phyloP scores from a whole-genome alignment of 2,797 vertebrate species.

The Argya squamiceps region DNA sequence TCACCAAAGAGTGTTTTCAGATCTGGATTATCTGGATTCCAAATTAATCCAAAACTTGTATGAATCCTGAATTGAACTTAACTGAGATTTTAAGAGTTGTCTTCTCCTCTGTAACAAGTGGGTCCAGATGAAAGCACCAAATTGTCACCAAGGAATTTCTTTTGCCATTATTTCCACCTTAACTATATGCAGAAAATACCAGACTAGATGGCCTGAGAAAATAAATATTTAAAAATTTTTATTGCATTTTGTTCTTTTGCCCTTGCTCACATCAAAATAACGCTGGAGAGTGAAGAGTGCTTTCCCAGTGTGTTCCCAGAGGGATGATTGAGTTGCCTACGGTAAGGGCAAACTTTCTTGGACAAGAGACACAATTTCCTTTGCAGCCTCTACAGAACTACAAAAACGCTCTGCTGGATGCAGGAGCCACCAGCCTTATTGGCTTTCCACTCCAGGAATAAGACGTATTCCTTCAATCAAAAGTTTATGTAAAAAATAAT shows the following conservation, averaged over 20 bases:
- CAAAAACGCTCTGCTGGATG: conserved; percentile 10
- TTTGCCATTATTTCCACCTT: background rate
- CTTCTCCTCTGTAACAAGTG: background rate
- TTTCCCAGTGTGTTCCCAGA: background rate
- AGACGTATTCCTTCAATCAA: conserved; percentile 2
- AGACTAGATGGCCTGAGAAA: background rate
- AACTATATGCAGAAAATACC: background rate
- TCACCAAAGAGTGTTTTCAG: background rate
- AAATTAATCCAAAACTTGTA: background rate
- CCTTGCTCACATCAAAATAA: background rate
- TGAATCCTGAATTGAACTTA: background rate
- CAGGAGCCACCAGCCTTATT: conserved; percentile 14
- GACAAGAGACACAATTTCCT: conserved; percentile 49
- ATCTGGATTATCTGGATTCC: background rate
- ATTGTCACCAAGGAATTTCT: background rate
- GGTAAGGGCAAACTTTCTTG: conserved; percentile 28
- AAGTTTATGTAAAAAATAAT: conserved; percentile 27
- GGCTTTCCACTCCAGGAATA: background rate
- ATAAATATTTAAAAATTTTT: accelerated
- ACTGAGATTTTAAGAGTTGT: background rate
- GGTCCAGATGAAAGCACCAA: background rate
- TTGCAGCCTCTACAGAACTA: conserved; percentile 27
- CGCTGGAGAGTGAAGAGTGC: background rate
- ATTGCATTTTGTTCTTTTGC: background rate
- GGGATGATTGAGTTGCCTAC: background rate